A percentile compares a stretch with the other conserved stretches of the same genome.
Evolutionary conservation across 2,888 invertebrate genomes (phyloP).

Genomic region (Macrophya alboannulata): DNA sequence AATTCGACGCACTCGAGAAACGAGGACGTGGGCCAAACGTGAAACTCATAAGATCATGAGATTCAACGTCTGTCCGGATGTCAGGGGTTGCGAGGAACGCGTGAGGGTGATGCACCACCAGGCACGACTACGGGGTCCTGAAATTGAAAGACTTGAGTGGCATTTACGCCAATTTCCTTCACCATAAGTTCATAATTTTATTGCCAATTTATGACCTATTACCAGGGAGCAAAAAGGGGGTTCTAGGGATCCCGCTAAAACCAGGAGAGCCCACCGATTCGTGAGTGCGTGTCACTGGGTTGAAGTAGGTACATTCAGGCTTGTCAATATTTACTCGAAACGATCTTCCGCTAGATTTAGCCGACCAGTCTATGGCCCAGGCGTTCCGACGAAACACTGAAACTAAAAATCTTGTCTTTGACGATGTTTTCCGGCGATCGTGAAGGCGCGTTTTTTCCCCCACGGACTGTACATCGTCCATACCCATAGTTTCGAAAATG

Average conservation of each 20-base stretch:
- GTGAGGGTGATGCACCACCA: constrained; percentile 33
- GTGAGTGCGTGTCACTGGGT: constrained; percentile 45
- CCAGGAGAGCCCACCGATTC: not conserved
- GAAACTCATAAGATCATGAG: constrained; percentile 40
- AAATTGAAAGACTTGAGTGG: constrained; percentile 77
- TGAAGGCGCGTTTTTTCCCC: not conserved
- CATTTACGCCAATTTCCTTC: constrained; percentile 78
- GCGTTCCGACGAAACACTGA: not conserved
- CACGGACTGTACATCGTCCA: not conserved
- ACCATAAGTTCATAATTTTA: constrained; percentile 76
- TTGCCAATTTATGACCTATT: constrained; percentile 77
- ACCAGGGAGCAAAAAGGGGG: constrained; percentile 61
- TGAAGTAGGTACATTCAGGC: not conserved
- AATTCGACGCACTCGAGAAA: not conserved
- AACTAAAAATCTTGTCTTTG: constrained; percentile 2
- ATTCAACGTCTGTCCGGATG: constrained; percentile 47
- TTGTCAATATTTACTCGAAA: not conserved
- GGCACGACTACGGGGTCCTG: constrained; percentile 64
- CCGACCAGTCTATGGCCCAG: not conserved
- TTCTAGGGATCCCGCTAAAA: not conserved
- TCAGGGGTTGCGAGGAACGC: constrained; percentile 45
- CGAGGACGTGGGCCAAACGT: not conserved
- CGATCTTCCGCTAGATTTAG: not conserved
- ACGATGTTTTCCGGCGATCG: not conserved
- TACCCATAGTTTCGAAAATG: constrained; percentile 64